phyloP scores from a whole-genome alignment of 2,888 invertebrate genomes.

The Antitype chi region DNA sequence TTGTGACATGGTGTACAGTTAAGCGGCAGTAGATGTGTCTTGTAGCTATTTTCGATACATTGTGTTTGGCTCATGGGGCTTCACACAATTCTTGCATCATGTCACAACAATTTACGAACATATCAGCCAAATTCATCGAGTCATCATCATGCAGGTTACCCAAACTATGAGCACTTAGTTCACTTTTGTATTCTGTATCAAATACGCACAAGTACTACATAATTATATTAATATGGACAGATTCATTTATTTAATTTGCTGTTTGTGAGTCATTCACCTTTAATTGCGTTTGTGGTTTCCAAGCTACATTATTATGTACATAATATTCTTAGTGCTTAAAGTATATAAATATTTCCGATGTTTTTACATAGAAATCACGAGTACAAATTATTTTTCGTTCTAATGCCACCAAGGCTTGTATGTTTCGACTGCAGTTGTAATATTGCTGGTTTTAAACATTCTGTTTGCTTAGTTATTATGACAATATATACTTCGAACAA shows the following conservation, averaged over 20 bases:
- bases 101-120: constrained; percentile 82
- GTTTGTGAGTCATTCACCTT: constrained; percentile 78
- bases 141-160: constrained; percentile 74
- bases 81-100: constrained; percentile 87
- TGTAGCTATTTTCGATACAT: constrained; percentile 83
- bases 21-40: constrained; percentile 76
- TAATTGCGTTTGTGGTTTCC: constrained; percentile 71
- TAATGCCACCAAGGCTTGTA: constrained; percentile 60
- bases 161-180: constrained; percentile 66
- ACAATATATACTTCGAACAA: constrained; percentile 48
- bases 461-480: constrained; percentile 28
- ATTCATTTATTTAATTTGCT: constrained; percentile 64
- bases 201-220: constrained; percentile 80
- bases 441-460: constrained; percentile 43
- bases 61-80: constrained; percentile 80
- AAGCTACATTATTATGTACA: constrained; percentile 65
- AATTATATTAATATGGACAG: constrained; percentile 67
- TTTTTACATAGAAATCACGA: constrained; percentile 64
- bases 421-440: constrained; percentile 57
- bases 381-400: constrained; percentile 66
- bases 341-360: constrained; percentile 65
- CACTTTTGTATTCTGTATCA: constrained; percentile 69
- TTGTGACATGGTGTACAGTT: constrained; percentile 88
- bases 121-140: constrained; percentile 81
- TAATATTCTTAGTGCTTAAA: constrained; percentile 65